Evolutionary conservation across 2,888 invertebrate genomes (phyloP).

Genomic region (Nymphalis polychloros): DNA sequence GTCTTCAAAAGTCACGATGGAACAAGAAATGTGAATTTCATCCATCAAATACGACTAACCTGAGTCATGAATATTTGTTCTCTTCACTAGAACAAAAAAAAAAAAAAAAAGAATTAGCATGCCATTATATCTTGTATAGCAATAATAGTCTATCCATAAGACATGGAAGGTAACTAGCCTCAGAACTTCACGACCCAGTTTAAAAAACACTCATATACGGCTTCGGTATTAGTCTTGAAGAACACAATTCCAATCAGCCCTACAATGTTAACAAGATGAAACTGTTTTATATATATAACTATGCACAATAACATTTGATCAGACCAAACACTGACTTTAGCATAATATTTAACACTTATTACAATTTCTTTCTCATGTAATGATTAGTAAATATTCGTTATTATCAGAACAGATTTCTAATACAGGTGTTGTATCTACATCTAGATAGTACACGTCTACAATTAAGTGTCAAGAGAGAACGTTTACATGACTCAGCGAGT

Average conservation of each 20-base stretch:
- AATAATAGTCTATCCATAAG: too few species aligned
- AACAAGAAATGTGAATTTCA: too few species aligned
- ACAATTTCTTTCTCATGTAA: slow-evolving; percentile 56
- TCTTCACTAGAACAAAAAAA: too few species aligned
- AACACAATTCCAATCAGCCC: slow-evolving; percentile 3
- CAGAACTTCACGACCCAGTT: too few species aligned
- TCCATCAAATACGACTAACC: too few species aligned
- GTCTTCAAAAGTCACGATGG: too few species aligned
- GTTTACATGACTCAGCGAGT: slow-evolving; percentile 35
- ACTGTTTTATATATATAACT: slow-evolving; percentile 32
- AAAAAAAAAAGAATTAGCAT: too few species aligned
- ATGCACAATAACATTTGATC: slow-evolving; percentile 52
- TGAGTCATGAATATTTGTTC: too few species aligned
- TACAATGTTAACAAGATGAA: slow-evolving; percentile 6
- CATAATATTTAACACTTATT: slow-evolving; percentile 74
- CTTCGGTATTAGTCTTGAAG: background rate
- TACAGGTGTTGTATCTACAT: slow-evolving; percentile 39
- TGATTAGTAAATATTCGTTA: slow-evolving; percentile 54
- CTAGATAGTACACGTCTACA: slow-evolving; percentile 26
- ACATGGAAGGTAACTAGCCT: too few species aligned
- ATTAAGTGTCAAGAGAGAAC: slow-evolving; percentile 44
- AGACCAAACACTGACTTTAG: slow-evolving; percentile 66
- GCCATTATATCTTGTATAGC: too few species aligned
- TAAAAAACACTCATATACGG: too few species aligned
- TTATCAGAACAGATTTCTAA: slow-evolving; percentile 57